phyloP scores from a whole-genome alignment of 1,140 invertebrate genomes.

The Ceratitis capitata region DNA sequence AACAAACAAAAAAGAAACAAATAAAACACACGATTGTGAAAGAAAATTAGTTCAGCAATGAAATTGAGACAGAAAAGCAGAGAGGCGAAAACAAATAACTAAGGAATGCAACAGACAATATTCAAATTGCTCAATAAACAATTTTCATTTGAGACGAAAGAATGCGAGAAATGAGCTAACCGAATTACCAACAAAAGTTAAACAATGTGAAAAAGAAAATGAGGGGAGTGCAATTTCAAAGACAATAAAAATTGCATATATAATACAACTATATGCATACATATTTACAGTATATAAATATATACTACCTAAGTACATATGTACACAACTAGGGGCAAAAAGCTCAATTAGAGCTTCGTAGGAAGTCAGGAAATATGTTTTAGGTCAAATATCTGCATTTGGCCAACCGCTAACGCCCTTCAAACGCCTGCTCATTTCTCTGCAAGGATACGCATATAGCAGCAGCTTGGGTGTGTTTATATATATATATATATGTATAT shows the following conservation, averaged over 20 bases:
- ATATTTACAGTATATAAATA: neutral
- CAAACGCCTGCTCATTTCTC: conserved; percentile 30
- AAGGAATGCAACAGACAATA: conserved; percentile 23
- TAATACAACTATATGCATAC: too few relatives aligned
- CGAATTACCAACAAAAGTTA: neutral
- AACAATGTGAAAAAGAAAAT: conserved; percentile 7
- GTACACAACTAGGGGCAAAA: neutral
- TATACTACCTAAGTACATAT: neutral
- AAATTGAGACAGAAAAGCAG: neutral
- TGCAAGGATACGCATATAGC: neutral
- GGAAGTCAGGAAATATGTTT: conserved; percentile 2
- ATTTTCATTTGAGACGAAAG: neutral
- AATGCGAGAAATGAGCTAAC: neutral
- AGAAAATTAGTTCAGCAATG: neutral
- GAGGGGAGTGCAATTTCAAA: neutral
- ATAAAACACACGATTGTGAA: neutral
- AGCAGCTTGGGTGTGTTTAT: neutral
- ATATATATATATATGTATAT: neutral
- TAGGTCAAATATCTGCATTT: conserved; percentile 16
- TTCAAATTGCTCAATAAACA: conserved; percentile 36
- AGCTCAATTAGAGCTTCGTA: neutral
- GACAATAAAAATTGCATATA: neutral
- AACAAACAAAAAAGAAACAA: neutral
- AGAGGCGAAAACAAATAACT: neutral
- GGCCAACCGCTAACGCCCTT: conserved; percentile 1